Conservation (phyloP, 2,113 vertebrate genomes). For the Anguilla japonica region DNA sequence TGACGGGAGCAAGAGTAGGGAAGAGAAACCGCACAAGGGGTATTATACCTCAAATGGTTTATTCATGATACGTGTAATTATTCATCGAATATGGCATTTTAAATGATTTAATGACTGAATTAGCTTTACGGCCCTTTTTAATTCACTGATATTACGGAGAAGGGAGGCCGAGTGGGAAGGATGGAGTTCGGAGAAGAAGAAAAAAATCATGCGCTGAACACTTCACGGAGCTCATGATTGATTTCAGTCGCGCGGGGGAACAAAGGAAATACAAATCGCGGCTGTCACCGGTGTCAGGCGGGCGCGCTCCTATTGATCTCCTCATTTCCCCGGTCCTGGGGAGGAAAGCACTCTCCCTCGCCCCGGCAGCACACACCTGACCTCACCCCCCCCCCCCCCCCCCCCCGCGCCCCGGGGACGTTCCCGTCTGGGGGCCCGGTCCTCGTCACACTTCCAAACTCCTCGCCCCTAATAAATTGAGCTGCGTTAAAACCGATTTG, state of each 20-base stretch:
- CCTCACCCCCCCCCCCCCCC: too few relatives aligned
- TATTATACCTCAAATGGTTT: not conserved
- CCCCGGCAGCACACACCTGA: too few relatives aligned
- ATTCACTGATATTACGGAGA: not conserved
- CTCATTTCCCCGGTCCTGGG: not conserved
- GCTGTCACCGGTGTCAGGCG: not conserved
- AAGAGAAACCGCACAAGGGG: not conserved
- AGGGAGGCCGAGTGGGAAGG: not conserved
- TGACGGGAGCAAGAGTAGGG: not conserved
- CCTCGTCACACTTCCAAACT: not conserved
- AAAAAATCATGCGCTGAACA: not conserved
- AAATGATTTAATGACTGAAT: too few relatives aligned
- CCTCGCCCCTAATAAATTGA: conserved; percentile 12
- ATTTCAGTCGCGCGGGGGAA: not conserved
- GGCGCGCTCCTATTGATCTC: not conserved
- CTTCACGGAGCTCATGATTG: not conserved
- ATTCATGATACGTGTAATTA: not conserved
- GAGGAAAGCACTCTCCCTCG: not conserved
- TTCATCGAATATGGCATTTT: not conserved
- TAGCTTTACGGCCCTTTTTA: not conserved
- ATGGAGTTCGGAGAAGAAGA: not conserved
- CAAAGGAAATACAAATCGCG: not conserved
- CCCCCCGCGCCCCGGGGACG: too few relatives aligned
- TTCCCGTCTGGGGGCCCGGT: not conserved
- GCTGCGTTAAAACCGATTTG: conserved; percentile 11